Evolutionary conservation across 2,888 invertebrate genomes (phyloP).

Genomic region (Resseliella maxima): DNA sequence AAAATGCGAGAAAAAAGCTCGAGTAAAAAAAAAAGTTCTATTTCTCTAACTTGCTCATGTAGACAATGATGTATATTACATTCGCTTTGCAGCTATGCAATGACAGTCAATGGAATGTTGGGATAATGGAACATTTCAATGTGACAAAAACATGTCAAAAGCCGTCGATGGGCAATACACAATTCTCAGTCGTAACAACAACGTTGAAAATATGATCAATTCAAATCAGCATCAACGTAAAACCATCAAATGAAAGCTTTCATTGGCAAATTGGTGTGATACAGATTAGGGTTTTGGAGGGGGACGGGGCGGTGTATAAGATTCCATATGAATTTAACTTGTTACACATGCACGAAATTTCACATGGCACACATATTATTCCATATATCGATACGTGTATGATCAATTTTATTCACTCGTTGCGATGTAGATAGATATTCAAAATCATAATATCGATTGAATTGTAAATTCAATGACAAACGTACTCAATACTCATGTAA

Average conservation of each 20-base stretch:
- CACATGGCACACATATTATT: neutral
- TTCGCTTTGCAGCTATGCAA: neutral
- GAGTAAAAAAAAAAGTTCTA: no score
- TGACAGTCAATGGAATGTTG: neutral
- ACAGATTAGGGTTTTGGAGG: no score
- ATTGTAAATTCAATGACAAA: neutral
- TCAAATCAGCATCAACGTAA: neutral
- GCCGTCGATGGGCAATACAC: neutral
- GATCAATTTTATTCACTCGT: neutral
- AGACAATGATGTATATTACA: no score
- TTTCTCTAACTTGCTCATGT: no score
- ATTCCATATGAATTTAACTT: neutral
- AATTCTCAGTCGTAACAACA: neutral
- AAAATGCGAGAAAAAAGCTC: no score
- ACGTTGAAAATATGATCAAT: neutral
- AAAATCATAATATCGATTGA: neutral
- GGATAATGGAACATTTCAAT: neutral
- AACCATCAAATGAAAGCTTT: neutral
- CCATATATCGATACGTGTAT: neutral
- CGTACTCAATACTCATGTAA: neutral
- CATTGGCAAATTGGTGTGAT: neutral
- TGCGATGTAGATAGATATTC: no score
- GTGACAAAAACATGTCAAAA: neutral
- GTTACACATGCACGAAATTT: constrained; percentile 1
- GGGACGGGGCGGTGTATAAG: no score